Percentiles rank a stretch among this genome's conserved stretches.
These are phyloP conservation scores for Leptinotarsa peninsularis DNA, from an alignment of 2,888 invertebrate genomes.

Conservation along the genomic window DNA sequence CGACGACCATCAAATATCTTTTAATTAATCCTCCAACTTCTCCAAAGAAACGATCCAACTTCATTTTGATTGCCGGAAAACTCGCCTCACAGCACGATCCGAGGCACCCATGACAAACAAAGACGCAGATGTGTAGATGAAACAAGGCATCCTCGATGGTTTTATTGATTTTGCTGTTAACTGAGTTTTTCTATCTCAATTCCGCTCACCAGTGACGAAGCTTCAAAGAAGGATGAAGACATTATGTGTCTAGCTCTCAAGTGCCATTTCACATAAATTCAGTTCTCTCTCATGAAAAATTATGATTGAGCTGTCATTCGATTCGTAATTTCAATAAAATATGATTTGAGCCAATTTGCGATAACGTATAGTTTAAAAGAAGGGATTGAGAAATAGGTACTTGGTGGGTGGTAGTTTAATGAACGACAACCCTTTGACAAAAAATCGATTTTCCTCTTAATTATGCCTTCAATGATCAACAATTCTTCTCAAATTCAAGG, in stretches of 20 bases:
- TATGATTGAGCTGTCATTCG: no score
- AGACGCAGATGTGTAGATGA: conserved; percentile 37
- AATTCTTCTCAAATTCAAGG: no score
- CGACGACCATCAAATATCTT: conserved; percentile 14
- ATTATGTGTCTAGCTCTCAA: background rate
- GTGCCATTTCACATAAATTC: no score
- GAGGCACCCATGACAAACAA: conserved; percentile 33
- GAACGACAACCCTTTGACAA: no score
- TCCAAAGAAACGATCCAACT: conserved; percentile 30
- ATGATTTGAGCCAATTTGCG: no score
- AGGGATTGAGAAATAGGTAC: no score
- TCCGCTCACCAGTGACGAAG: conserved; percentile 16
- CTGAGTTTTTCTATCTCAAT: conserved; percentile 35
- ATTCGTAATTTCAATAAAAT: no score
- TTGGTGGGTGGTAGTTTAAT: no score
- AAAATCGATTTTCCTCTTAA: no score
- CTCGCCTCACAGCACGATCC: conserved; percentile 25
- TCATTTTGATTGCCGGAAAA: conserved; percentile 25
- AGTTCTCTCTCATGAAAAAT: no score
- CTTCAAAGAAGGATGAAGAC: background rate
- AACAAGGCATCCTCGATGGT: conserved; percentile 38
- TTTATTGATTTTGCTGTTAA: conserved; percentile 40
- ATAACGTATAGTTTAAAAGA: no score
- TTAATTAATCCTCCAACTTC: conserved; percentile 28
- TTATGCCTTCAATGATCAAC: no score